phyloP scores from a whole-genome alignment of 2,113 vertebrate genomes.

The Stigmatopora argus region DNA sequence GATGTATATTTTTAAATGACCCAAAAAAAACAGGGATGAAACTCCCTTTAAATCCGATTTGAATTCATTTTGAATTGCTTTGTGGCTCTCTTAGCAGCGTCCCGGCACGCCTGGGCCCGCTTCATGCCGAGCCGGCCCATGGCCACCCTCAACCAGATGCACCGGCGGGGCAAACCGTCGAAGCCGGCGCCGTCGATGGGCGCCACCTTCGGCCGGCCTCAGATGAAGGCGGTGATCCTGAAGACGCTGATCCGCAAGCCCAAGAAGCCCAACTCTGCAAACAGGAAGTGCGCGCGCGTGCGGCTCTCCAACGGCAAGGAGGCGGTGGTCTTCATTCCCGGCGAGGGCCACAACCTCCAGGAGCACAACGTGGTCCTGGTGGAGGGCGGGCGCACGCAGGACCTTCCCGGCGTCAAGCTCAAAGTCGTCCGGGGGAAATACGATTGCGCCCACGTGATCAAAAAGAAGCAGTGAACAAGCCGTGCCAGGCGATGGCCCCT shows the following conservation, averaged over 20 bases:
- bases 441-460: constrained; percentile 77
- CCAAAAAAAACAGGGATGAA: too few species aligned
- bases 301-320: constrained; percentile 83
- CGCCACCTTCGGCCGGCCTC: constrained; percentile 73
- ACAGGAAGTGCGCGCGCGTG: constrained; percentile 84
- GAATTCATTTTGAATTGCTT: too few species aligned
- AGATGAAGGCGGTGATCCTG: constrained; percentile 83
- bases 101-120: constrained; percentile 40
- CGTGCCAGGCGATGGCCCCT: not conserved
- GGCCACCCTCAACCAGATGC: constrained; percentile 95
- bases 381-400: constrained; percentile 84
- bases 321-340: constrained; percentile 80
- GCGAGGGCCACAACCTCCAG: constrained; percentile 91
- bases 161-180: constrained; percentile 70
- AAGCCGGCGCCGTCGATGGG: constrained; percentile 19
- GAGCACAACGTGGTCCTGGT: constrained; percentile 88
- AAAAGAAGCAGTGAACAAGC: constrained; percentile 66
- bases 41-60: not conserved
- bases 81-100: constrained; percentile 43
- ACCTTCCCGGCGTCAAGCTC: constrained; percentile 87
- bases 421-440: constrained; percentile 77
- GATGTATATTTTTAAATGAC: too few species aligned
- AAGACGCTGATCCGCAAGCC: constrained; percentile 88
- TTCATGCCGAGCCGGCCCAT: constrained; percentile 65
- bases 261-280: constrained; percentile 94